Evolutionary conservation across 1,140 invertebrate genomes (phyloP), one percentile per base, ranked within the genome.

Genomic region (Metaphire vulgaris): DNA sequence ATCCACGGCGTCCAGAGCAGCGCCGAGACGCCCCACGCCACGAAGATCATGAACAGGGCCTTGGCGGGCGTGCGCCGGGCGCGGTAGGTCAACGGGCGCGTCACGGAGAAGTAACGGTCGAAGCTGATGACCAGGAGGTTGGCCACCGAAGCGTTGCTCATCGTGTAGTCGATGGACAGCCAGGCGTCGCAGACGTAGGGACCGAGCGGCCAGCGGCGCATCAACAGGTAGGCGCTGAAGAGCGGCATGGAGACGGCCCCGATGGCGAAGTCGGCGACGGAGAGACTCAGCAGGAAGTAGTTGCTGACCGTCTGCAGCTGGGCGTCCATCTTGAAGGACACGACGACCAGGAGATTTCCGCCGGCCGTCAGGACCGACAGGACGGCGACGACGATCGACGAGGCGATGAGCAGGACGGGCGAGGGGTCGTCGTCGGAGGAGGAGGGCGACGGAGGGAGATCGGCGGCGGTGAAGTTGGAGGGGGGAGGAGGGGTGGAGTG

Each of bases 1-100:
- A 99, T 99, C 96, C 95, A 99, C 0, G 97, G 97, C 28, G 96
- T 96, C 97, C 96, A 98, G 16, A 99, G 87, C 30, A 98, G 30
- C 26, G 81, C 80, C 2, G 85, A 86, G 33, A 87, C 80, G 31
- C 83, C 65, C 86, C 86, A 87, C 12, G 83, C 84, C 69, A 80
- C 80, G 1, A 92, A 92, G 76, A 99, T 99, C 95, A 98, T 97
- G 70, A 93, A 87, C 12, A 91, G 92, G 26, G 96, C 97, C 80
- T 92, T 91, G 78, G 90, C 90, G n/a, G 93, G 95, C 74, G 95
- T 99, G 81, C 97, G 89, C 82, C 93, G 94, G 2, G 94, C 96
- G 66, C 96, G 89, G 86, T 99, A 99, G n/a, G 95, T 97, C 74
- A 99, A 88, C 32, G 97, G 97, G 78, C 95, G 88, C 1, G 95